A percentile compares a stretch with the other conserved stretches of the same genome.
Evolutionary conservation across 2,113 vertebrate genomes (phyloP).

Genomic region (Chaetops frenatus): DNA sequence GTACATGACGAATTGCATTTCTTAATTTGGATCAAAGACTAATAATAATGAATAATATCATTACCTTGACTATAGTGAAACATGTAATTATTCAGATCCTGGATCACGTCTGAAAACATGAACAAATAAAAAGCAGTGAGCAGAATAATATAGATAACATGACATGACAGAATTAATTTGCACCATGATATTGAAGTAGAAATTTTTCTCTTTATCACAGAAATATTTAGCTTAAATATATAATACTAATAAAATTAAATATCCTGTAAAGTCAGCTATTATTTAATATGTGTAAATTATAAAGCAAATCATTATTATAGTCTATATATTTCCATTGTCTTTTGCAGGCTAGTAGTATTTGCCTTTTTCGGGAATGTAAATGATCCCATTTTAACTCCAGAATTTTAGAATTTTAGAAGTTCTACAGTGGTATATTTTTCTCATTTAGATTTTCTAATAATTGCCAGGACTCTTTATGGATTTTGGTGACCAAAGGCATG

Average conservation of each 20-base stretch:
- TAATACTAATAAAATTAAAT: not conserved
- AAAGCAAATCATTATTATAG: not conserved
- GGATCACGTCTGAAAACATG: not conserved
- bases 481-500: not conserved
- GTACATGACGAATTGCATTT: not conserved
- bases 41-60: not conserved
- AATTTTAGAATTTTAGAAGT: not conserved
- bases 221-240: not conserved
- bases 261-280: not conserved
- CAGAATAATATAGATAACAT: not conserved
- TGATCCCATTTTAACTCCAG: not conserved
- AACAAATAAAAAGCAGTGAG: not conserved
- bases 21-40: not conserved
- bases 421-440: not conserved
- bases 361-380: not conserved
- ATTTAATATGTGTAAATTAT: not conserved
- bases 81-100: not conserved
- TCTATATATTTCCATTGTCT: not conserved
- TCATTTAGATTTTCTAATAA: not conserved
- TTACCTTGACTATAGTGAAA: not conserved
- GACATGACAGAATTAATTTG: not conserved
- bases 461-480: not conserved
- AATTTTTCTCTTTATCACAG: not conserved
- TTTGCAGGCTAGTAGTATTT: not conserved
- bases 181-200: not conserved